Percentiles rank a stretch among this genome's conserved stretches.
These are phyloP conservation scores for Pseudobourletiella spinata DNA, from an alignment of 1,140 invertebrate species.

Conservation along the genomic window DNA sequence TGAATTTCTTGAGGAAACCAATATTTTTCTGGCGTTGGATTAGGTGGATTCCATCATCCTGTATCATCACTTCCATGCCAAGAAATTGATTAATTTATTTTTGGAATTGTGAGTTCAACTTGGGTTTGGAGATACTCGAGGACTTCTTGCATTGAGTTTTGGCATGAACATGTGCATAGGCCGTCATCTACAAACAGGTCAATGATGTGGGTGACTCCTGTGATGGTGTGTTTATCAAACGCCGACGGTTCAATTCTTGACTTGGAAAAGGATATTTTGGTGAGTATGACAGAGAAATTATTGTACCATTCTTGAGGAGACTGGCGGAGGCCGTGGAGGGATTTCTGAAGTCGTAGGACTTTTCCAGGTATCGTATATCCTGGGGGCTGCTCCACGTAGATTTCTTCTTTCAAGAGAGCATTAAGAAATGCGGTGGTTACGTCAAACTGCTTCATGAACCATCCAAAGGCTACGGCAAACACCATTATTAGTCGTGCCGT, in stretches of 20 bases:
- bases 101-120: too few relatives aligned
- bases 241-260: background rate
- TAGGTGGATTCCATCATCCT: too few relatives aligned
- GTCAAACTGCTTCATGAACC: constrained; percentile 31
- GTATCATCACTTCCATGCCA: too few relatives aligned
- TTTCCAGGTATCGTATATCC: constrained; percentile 26
- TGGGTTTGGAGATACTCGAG: too few relatives aligned
- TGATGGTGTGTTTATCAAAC: background rate
- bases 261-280: too few relatives aligned
- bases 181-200: background rate
- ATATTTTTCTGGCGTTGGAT: too few relatives aligned
- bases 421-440: constrained; percentile 39
- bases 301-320: constrained; percentile 33
- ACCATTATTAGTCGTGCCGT: constrained; percentile 35
- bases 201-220: background rate
- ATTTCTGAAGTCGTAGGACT: constrained; percentile 38
- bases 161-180: too few relatives aligned
- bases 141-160: too few relatives aligned
- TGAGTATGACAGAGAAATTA: background rate
- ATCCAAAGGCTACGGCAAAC: constrained; percentile 23
- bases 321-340: constrained; percentile 26
- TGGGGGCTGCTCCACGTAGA: constrained; percentile 36
- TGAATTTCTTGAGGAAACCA: too few relatives aligned
- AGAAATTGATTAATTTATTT: too few relatives aligned
- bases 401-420: constrained; percentile 36